Evolutionary conservation across 2,888 invertebrate species (phyloP).

Genomic region (Caenorhabditis japonica): DNA sequence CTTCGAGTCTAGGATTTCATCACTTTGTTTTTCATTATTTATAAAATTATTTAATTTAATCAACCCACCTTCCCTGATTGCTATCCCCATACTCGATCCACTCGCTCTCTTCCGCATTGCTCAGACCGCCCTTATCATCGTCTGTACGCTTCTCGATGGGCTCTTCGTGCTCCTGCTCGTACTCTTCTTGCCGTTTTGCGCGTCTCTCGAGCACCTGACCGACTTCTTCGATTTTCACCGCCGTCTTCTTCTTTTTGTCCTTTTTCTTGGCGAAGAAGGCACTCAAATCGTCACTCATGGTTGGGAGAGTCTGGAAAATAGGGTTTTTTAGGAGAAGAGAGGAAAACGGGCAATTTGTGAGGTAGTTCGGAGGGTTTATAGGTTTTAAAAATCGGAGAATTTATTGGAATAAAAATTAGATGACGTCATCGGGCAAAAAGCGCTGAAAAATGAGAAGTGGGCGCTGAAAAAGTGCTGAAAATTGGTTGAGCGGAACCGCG

Average conservation of each 20-base stretch:
- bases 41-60: neutral
- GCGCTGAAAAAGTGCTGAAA: neutral
- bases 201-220: conserved; percentile 69
- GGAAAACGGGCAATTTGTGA: neutral
- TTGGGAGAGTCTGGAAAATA: conserved; percentile 6
- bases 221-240: conserved; percentile 71
- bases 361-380: no score
- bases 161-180: conserved; percentile 54
- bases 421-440: no score
- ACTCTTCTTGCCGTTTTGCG: conserved; percentile 63
- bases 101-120: conserved; percentile 63
- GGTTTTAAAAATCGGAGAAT: no score
- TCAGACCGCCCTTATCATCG: conserved; percentile 37
- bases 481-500: conserved; percentile 6
- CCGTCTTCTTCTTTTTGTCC: conserved; percentile 70
- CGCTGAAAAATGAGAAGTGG: no score
- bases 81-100: conserved; percentile 66
- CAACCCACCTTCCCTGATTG: conserved; percentile 52
- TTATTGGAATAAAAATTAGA: no score
- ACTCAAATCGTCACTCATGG: conserved; percentile 70
- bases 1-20: conserved; percentile 59
- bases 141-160: conserved; percentile 44
- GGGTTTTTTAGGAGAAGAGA: neutral
- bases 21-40: neutral
- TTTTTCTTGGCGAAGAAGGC: conserved; percentile 75